Evolutionary conservation across 2,113 vertebrate genomes (phyloP), one percentile per base, ranked within the genome.

Genomic region (Mobula birostris): DNA sequence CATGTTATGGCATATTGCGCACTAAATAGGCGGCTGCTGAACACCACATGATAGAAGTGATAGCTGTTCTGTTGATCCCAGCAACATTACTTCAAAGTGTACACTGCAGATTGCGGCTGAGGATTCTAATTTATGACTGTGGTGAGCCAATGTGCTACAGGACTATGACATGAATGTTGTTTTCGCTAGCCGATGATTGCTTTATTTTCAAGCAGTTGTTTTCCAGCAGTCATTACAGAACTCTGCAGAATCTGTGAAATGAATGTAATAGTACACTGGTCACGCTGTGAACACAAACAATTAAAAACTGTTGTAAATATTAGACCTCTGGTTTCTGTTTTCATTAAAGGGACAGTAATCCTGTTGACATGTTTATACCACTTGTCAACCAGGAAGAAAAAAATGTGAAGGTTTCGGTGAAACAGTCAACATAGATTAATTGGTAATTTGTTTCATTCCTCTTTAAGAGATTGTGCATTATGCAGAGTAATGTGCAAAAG

Each of bases 261-360:
- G 66, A 92, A 68, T 92, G 32, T 72, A 76, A 40, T 29, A 93
- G 68, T 40, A 56, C 74, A 70, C 56, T 76, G 32, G 36, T 93
- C 36, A 76, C 56, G 85, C 29, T 90, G 61, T 66, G 85, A 19
- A 66, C n/a, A 66, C 61, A 93, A 93, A 70, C 91, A 93, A 93
- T 93, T 40, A 93, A 93, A 93, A 74, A 21, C 70, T 93, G 21
- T 29, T 56, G 91, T 76, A 93, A 93, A 93, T 76, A 29, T 70
- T 56, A 27, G 24, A 72, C 70, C 70, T 93, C 91, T 74, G 91
- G 21, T 76, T 76, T 93, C 21, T 56, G 70, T 93, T 29, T 76
- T 93, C 91, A 93, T 93, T 74, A 48, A 76, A 74, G 70, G 70
- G 24, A 29, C 70, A 76, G 68, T 93, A 74, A 93, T 93, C 70